A percentile compares a stretch with the other conserved stretches of the same genome.
Evolutionary conservation across 2,113 vertebrate genomes (phyloP).

Genomic region (Tretioscincus oriximinensis): DNA sequence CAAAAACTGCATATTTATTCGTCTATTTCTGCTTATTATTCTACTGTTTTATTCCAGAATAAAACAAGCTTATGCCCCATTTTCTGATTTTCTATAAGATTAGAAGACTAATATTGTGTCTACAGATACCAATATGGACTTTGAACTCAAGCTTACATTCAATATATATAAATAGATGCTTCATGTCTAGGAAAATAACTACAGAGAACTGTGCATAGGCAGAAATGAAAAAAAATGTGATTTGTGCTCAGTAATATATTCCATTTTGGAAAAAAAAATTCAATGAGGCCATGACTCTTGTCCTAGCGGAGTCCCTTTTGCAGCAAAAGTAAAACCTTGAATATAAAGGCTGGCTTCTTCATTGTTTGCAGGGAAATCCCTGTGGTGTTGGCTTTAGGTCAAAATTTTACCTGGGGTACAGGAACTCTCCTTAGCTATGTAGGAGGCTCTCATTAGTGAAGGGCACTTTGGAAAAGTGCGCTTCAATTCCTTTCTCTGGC

Average conservation of each 20-base stretch:
- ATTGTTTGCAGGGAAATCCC: slow-evolving; percentile 43
- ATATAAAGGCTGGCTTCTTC: slow-evolving; percentile 41
- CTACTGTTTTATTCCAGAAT: too few relatives aligned
- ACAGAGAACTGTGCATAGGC: slow-evolving; percentile 21
- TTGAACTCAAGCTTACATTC: not conserved
- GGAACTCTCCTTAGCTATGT: slow-evolving; percentile 28
- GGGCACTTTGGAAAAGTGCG: slow-evolving; percentile 42
- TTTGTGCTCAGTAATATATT: slow-evolving; percentile 45
- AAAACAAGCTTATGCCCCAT: too few relatives aligned
- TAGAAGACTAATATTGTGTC: not conserved
- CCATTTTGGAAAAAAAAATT: slow-evolving; percentile 49
- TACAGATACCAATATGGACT: not conserved
- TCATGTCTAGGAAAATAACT: slow-evolving; percentile 50
- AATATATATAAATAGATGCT: slow-evolving; percentile 20
- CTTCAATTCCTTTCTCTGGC: slow-evolving; percentile 44
- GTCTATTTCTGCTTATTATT: too few relatives aligned
- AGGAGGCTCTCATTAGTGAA: slow-evolving; percentile 39
- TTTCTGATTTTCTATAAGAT: too few relatives aligned
- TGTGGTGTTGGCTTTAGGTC: slow-evolving; percentile 37
- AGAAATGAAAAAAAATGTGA: slow-evolving; percentile 14
- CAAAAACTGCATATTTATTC: too few relatives aligned
- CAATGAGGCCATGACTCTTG: slow-evolving; percentile 42
- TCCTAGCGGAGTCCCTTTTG: slow-evolving; percentile 24
- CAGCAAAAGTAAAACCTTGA: slow-evolving; percentile 50
- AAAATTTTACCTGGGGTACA: slow-evolving; percentile 39